A percentile compares a stretch with the other conserved stretches of the same genome.
These are phyloP conservation scores for Entomobrya multifasciata DNA, from an alignment of 2,888 invertebrate species.

Conservation along the genomic window DNA sequence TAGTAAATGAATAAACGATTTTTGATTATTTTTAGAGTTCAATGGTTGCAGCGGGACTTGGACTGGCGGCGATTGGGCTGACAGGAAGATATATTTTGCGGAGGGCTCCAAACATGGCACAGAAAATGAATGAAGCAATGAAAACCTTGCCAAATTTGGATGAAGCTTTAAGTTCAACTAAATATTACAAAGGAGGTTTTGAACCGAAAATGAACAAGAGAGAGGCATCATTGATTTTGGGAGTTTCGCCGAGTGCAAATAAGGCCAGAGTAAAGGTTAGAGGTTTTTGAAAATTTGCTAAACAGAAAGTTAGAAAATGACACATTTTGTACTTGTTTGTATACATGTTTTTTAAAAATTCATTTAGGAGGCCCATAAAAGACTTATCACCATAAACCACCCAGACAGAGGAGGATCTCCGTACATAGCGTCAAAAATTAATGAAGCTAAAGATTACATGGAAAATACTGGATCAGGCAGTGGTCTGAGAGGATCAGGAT, in stretches of 20 bases:
- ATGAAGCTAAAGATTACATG: conserved; percentile 97
- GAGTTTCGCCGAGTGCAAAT: conserved; percentile 83
- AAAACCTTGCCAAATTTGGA: conserved; percentile 88
- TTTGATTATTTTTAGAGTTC: no score
- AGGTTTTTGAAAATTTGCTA: no score
- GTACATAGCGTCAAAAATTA: conserved; percentile 98
- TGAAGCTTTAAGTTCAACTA: conserved; percentile 88
- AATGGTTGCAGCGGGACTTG: conserved; percentile 93
- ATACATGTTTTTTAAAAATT: no score
- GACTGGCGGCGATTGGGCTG: conserved; percentile 94
- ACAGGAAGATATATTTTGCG: conserved; percentile 90
- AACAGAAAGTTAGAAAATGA: no score
- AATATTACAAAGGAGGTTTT: conserved; percentile 98
- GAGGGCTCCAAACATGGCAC: conserved; percentile 88
- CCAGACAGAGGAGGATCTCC: conserved; percentile 99
- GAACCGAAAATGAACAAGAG: conserved; percentile 96
- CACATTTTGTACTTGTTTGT: no score
- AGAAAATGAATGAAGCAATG: conserved; percentile 89
- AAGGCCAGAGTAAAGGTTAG: conserved; percentile 81
- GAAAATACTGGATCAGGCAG: no score
- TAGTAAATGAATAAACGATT: no score
- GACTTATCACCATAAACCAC: conserved; percentile 97
- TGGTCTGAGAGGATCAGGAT: no score
- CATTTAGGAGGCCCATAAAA: conserved; percentile 96
- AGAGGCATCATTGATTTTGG: conserved; percentile 95